phyloP scores from a whole-genome alignment of 1,140 invertebrate species.

The Meteorus sp. region DNA sequence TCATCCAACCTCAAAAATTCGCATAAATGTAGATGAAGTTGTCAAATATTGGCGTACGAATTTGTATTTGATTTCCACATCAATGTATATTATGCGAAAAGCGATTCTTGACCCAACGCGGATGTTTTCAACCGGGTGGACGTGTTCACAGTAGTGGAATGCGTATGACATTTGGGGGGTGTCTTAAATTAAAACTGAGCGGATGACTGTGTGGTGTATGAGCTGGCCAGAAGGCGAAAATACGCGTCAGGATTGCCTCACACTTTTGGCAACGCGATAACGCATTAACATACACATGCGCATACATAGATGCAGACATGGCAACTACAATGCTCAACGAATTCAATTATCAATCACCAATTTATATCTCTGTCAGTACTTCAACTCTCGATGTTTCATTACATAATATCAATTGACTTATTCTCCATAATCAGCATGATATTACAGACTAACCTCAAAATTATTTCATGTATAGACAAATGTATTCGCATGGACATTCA shows the following conservation, averaged over 20 bases:
- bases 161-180: constrained; percentile 32
- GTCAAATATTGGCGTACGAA: neutral
- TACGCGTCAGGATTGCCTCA: constrained; percentile 48
- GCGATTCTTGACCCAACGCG: constrained; percentile 20
- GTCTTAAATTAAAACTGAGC: constrained; percentile 54
- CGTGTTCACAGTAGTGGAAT: constrained; percentile 12
- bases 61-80: constrained; percentile 1
- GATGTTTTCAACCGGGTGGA: constrained; percentile 14
- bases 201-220: constrained; percentile 17
- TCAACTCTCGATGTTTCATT: too few species aligned
- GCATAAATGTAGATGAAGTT: neutral
- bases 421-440: too few species aligned
- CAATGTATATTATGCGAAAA: neutral
- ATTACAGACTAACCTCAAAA: too few species aligned
- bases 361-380: too few species aligned
- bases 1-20: neutral
- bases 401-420: too few species aligned
- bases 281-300: too few species aligned
- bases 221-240: constrained; percentile 42
- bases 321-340: too few species aligned
- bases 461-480: too few species aligned
- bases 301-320: too few species aligned
- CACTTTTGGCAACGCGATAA: constrained; percentile 43
- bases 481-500: too few species aligned
- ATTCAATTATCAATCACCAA: too few species aligned